phyloP scores from a whole-genome alignment of 2,797 vertebrate genomes.

The Oryzias sinensis region DNA sequence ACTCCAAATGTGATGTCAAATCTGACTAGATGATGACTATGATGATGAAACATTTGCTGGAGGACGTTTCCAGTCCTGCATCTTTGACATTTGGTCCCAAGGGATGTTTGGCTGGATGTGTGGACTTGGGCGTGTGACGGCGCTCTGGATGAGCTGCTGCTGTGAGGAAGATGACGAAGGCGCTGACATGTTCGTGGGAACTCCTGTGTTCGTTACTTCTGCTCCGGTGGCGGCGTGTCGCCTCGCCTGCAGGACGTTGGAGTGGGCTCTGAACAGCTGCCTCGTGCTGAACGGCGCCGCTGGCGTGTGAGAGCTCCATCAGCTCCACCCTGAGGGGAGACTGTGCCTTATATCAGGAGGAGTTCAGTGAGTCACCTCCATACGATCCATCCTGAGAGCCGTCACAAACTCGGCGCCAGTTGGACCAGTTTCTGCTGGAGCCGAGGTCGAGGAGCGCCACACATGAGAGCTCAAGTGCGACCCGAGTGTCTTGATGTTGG shows the following conservation, averaged over 20 bases:
- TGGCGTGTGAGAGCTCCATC: conserved; percentile 62
- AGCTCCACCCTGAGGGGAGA: conserved; percentile 51
- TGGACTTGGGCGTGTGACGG: conserved; percentile 5
- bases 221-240: conserved; percentile 49
- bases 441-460: conserved; percentile 52
- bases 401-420: conserved; percentile 60
- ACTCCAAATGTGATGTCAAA: too few relatives aligned
- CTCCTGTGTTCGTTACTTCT: conserved; percentile 58
- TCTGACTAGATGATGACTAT: too few relatives aligned
- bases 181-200: conserved; percentile 55
- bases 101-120: not conserved
- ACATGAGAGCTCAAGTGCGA: conserved; percentile 23
- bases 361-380: conserved; percentile 71
- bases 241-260: conserved; percentile 53
- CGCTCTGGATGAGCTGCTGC: conserved; percentile 12
- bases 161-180: conserved; percentile 37
- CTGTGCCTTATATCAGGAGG: conserved; percentile 55
- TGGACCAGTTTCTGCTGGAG: conserved; percentile 39
- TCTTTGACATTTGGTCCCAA: not conserved
- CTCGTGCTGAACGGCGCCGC: conserved; percentile 36
- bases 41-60: too few relatives aligned
- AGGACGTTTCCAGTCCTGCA: not conserved
- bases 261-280: conserved; percentile 33
- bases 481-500: conserved; percentile 3
- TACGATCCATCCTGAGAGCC: conserved; percentile 57